Percentiles rank a stretch among this genome's conserved stretches.
Evolutionary conservation across 2,888 invertebrate species (phyloP).

Genomic region (Synanthedon formicaeformis): DNA sequence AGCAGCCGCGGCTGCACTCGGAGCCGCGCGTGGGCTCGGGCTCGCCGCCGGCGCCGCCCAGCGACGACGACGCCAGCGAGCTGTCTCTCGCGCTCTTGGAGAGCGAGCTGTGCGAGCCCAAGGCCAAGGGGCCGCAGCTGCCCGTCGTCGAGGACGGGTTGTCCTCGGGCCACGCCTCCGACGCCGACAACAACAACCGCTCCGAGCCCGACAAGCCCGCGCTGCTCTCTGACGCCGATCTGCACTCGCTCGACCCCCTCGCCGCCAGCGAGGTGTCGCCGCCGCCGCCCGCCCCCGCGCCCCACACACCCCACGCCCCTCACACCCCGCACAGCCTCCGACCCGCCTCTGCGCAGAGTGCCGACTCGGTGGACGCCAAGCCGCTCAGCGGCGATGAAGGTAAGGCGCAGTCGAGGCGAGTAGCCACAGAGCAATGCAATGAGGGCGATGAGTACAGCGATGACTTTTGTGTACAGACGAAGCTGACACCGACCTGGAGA

Average conservation of each 20-base stretch:
- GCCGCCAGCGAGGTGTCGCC: constrained; percentile 70
- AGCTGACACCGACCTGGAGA: constrained; percentile 97
- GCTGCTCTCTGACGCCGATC: constrained; percentile 75
- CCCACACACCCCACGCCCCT: constrained; percentile 68
- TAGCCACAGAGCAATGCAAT: too few species aligned
- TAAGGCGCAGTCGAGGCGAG: constrained; percentile 8
- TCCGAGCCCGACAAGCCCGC: constrained; percentile 76
- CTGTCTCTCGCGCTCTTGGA: constrained; percentile 82
- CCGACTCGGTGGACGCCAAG: constrained; percentile 73
- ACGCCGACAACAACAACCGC: constrained; percentile 89
- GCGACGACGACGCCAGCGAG: constrained; percentile 93
- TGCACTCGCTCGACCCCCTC: constrained; percentile 81
- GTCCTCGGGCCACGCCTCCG: constrained; percentile 93
- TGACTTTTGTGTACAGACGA: constrained; percentile 70
- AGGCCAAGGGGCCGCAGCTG: constrained; percentile 76
- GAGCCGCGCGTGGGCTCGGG: constrained; percentile 65
- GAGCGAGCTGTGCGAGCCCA: constrained; percentile 67
- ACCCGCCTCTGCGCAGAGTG: constrained; percentile 71
- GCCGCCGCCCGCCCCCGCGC: constrained; percentile 81
- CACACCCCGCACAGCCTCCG: constrained; percentile 76
- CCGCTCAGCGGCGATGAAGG: constrained; percentile 77
- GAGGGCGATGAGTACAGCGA: too few species aligned
- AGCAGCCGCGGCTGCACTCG: constrained; percentile 57
- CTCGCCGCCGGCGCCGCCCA: constrained; percentile 78
- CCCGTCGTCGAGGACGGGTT: constrained; percentile 94